A percentile compares a stretch with the other conserved stretches of the same genome.
Conservation (phyloP, 2,113 vertebrate genomes). For the Corydoras sp. region DNA sequence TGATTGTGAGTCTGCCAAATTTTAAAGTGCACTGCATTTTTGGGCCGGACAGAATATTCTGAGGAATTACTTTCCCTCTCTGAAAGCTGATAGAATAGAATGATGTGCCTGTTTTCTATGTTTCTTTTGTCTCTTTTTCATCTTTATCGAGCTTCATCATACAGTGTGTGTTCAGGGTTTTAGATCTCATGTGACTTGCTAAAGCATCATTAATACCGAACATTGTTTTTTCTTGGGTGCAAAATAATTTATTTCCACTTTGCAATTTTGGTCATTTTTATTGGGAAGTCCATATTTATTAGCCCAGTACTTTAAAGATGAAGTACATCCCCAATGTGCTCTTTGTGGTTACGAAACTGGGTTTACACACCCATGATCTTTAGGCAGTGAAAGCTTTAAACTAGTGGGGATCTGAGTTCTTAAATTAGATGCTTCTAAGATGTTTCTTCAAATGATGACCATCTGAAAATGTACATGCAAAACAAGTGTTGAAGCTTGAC, state of each 20-base stretch:
- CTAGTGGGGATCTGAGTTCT: too few species aligned
- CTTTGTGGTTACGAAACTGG: too few species aligned
- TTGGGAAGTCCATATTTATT: constrained; percentile 7
- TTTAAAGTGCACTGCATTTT: constrained; percentile 25
- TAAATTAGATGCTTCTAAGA: too few species aligned
- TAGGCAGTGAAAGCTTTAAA: too few species aligned
- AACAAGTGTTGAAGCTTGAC: too few species aligned
- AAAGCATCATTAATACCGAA: constrained; percentile 54
- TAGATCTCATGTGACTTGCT: constrained; percentile 7
- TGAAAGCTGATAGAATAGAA: constrained; percentile 1
- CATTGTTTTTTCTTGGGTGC: constrained; percentile 22
- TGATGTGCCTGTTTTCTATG: constrained; percentile 22
- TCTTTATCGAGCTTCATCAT: neutral
- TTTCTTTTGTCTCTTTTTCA: constrained; percentile 8
- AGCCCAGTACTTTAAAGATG: neutral
- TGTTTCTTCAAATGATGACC: too few species aligned
- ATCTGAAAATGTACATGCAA: too few species aligned
- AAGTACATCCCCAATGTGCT: too few species aligned
- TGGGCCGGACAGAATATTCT: neutral
- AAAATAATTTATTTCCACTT: constrained; percentile 23
- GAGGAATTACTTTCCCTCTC: constrained; percentile 9
- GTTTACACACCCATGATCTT: too few species aligned
- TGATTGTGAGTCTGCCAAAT: constrained; percentile 14
- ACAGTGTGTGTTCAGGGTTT: constrained; percentile 25
- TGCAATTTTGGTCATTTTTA: neutral